These are phyloP conservation scores for Allygus modestus DNA, from an alignment of 2,888 invertebrate species.

Conservation along the genomic window DNA sequence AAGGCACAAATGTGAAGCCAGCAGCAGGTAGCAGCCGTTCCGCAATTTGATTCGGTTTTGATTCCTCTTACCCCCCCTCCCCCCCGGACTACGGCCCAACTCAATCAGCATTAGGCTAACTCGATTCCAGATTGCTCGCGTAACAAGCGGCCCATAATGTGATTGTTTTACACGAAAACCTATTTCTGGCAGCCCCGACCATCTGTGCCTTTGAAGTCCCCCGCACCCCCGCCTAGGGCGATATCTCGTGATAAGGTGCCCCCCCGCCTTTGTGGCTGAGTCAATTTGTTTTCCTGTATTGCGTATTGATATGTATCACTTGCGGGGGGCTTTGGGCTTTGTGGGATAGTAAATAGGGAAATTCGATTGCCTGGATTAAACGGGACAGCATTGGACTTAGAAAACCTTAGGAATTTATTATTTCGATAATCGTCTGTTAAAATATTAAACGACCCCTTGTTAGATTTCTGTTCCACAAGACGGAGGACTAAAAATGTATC, in stretches of 20 bases:
- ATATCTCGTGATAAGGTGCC: conserved; percentile 29
- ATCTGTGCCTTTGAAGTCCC: conserved; percentile 16
- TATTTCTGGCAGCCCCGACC: conserved; percentile 53
- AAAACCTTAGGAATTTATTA: too few relatives aligned
- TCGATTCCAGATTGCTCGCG: conserved; percentile 56
- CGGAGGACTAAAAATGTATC: too few relatives aligned
- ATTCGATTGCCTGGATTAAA: neutral
- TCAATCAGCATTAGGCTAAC: conserved; percentile 63
- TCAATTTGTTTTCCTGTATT: conserved; percentile 51
- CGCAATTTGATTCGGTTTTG: conserved; percentile 60
- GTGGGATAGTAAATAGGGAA: conserved; percentile 4
- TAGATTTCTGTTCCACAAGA: too few relatives aligned
- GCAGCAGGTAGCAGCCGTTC: conserved; percentile 18
- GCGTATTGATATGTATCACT: conserved; percentile 55
- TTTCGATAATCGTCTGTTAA: too few relatives aligned
- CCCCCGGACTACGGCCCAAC: conserved; percentile 44
- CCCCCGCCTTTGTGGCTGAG: conserved; percentile 46
- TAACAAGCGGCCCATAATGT: conserved; percentile 63
- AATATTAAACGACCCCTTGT: too few relatives aligned
- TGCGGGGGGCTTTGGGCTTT: conserved; percentile 21
- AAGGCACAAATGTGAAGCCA: conserved; percentile 39
- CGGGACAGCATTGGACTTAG: neutral
- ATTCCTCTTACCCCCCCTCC: conserved; percentile 55
- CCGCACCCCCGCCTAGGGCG: conserved; percentile 4
- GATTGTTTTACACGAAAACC: conserved; percentile 63